Evolutionary conservation across 2,888 invertebrate genomes (phyloP).

Genomic region (Drosophila quinaria): DNA sequence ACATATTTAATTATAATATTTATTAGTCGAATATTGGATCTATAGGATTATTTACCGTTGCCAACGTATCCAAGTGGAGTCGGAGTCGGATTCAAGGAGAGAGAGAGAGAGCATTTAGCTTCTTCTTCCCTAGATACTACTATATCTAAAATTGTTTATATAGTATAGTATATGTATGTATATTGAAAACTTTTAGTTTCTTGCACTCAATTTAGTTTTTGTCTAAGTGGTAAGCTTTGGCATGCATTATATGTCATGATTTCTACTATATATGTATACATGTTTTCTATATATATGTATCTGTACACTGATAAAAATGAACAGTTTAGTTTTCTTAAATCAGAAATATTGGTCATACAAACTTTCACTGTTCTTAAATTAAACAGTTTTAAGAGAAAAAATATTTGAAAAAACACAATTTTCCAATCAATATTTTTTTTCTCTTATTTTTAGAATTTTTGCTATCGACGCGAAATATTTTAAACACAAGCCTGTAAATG

Average conservation of each 20-base stretch:
- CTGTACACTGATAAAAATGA: constrained; percentile 1
- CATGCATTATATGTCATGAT: constrained; percentile 85
- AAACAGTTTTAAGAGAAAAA: background rate
- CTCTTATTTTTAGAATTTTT: background rate
- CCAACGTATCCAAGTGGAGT: constrained; percentile 13
- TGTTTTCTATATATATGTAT: constrained; percentile 23
- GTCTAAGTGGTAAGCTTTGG: constrained; percentile 83
- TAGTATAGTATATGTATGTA: constrained; percentile 17
- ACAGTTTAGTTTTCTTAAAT: background rate
- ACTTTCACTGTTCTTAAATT: background rate
- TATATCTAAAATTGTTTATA: constrained; percentile 29
- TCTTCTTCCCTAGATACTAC: constrained; percentile 22
- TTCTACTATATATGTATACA: constrained; percentile 57
- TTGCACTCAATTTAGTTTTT: constrained; percentile 74
- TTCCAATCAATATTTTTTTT: background rate
- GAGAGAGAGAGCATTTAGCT: constrained; percentile 5
- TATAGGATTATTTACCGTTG: constrained; percentile 59
- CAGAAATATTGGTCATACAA: background rate
- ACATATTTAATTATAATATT: constrained; percentile 18
- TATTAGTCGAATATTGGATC: constrained; percentile 60
- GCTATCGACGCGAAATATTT: no score
- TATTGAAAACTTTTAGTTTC: constrained; percentile 71
- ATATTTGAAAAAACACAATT: background rate
- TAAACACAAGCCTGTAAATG: no score
- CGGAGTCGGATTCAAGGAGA: constrained; percentile 10